Evolutionary conservation across 1,140 invertebrate species (phyloP), one percentile per base, ranked within the genome.

Genomic region (Wiebesia pumilae): DNA sequence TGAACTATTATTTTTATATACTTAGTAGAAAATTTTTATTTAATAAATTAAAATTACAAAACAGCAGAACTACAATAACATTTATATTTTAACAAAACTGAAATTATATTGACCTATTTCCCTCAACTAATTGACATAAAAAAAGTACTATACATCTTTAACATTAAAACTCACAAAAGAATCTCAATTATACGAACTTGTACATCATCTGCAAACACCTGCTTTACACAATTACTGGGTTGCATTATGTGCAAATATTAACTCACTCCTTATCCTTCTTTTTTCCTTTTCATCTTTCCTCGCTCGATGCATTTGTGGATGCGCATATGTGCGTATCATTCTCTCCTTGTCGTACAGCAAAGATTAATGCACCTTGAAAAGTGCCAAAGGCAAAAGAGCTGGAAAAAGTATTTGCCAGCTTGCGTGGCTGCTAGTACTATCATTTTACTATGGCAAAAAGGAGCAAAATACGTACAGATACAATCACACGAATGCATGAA

Each of bases 321-420:
- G 43, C 51, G 77, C 19, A 19, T n/a, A 0, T 33, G 19, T 51
- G 12, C 4, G 1, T 33, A 19, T 54, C 35, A 33, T 14, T 7
- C n/a, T 51, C n/a, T 54, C 30, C 21, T 54, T 33, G 51, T 54
- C 16, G 47, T 47, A 16, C 9, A 19, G 38, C 35, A n/a, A 67
- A 81, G 79, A 81, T 81, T 81, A 81, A 81, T 67, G 79, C 27
- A 27, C n/a, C 79, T 67, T 43, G 79, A 38, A 65, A 65, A 81
- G 79, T 43, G 79, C 62, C 79, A 67, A 16, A 54, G 35, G 78
- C 54, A 80, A 62, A 62, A 33, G 78, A 33, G 14, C 78, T 30
- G 38, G 58, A 81, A 43, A 67, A 67, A 58, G 62, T 58, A 80
- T 24, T 47, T 27, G 0, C 27, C 43, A 62, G 24, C 21, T 43